phyloP scores from a whole-genome alignment of 2,797 vertebrate species.

The Gorsachius magnificus region DNA sequence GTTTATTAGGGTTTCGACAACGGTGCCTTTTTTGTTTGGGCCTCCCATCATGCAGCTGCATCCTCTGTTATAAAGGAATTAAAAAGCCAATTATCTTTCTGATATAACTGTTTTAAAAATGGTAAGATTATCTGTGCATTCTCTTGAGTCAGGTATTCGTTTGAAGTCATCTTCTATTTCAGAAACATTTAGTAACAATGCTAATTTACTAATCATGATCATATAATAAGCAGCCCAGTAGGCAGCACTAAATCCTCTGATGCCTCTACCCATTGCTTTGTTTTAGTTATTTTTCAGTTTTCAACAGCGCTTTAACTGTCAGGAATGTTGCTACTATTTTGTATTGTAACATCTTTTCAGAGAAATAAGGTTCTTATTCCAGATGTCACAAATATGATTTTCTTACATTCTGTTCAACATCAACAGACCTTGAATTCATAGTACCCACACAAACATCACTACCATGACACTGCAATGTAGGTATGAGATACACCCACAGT shows the following conservation, averaged over 20 bases:
- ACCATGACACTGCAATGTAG: not conserved
- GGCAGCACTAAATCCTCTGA: not conserved
- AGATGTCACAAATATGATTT: not conserved
- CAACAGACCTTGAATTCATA: not conserved
- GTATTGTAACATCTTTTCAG: not conserved
- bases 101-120: not conserved
- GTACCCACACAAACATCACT: not conserved
- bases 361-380: not conserved
- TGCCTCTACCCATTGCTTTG: not conserved
- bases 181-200: not conserved
- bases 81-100: not conserved
- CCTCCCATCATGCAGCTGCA: slow-evolving; percentile 92
- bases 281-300: not conserved
- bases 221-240: not conserved
- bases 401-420: not conserved
- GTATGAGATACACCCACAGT: not conserved
- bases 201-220: not conserved
- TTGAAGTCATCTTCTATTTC: not conserved
- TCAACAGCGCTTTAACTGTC: not conserved
- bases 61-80: slow-evolving; percentile 76
- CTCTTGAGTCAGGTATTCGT: not conserved
- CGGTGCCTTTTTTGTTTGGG: slow-evolving; percentile 98
- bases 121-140: not conserved
- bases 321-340: not conserved
- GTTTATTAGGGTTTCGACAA: slow-evolving; percentile 96